Conservation (phyloP, 2,888 invertebrate genomes). For the Megamerina dolium region DNA sequence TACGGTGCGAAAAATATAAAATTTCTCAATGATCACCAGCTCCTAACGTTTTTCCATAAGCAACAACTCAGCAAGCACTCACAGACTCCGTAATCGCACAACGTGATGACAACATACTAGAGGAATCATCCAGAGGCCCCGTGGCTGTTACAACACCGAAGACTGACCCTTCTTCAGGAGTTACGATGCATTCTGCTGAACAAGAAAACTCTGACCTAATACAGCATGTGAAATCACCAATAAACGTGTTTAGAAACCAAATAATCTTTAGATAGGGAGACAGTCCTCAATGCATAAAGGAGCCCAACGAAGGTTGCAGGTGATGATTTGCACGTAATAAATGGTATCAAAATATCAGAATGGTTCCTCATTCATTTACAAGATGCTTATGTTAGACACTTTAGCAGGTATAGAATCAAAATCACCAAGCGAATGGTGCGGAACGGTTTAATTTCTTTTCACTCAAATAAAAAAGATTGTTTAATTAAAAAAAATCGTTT, state of each 20-base stretch:
- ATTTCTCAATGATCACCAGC: no score
- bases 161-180: no score
- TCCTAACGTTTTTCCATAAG: no score
- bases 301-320: conserved; percentile 4
- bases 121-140: no score
- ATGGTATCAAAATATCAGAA: conserved; percentile 13
- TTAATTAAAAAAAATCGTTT: no score
- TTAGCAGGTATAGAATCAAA: conserved; percentile 7
- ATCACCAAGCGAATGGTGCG: conserved; percentile 3
- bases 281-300: neutral
- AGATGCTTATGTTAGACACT: conserved; percentile 5
- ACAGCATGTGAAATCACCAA: conserved; percentile 17
- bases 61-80: no score
- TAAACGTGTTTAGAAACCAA: conserved; percentile 19
- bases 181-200: conserved; percentile 19
- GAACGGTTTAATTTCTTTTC: no score
- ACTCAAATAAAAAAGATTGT: no score
- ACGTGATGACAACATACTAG: no score
- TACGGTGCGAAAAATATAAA: no score
- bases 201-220: conserved; percentile 20
- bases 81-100: no score
- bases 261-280: conserved; percentile 13
- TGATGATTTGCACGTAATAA: conserved; percentile 13
- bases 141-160: no score
- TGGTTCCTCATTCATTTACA: neutral